Evolutionary conservation across 2,797 vertebrate species (phyloP).

Genomic region (Melanotaenia parkinsoni): DNA sequence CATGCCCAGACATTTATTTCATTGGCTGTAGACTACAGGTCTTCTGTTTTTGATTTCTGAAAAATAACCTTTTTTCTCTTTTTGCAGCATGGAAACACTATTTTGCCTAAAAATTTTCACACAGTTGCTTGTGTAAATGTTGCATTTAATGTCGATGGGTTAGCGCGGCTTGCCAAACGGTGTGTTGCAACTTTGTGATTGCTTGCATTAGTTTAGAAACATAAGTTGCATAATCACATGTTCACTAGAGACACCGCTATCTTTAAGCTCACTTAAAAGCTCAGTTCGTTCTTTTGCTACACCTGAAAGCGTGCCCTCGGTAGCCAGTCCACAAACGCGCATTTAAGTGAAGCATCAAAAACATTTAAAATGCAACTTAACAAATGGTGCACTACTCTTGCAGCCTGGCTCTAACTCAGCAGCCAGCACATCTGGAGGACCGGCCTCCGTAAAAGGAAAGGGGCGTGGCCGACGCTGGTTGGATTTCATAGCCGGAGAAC

Average conservation of each 20-base stretch:
- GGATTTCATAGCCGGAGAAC: conserved; percentile 75
- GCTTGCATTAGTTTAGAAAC: conserved; percentile 32
- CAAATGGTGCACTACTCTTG: background rate
- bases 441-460: conserved; percentile 60
- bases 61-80: background rate
- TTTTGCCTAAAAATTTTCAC: conserved; percentile 14
- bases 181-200: conserved; percentile 25
- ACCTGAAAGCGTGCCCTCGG: background rate
- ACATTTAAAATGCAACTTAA: conserved; percentile 10
- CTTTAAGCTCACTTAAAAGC: conserved; percentile 26
- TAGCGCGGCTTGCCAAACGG: conserved; percentile 3
- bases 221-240: conserved; percentile 37
- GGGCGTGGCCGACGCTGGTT: conserved; percentile 75
- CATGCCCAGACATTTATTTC: background rate
- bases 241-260: conserved; percentile 7
- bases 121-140: conserved; percentile 8
- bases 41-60: background rate
- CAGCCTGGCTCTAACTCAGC: conserved; percentile 10
- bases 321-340: background rate
- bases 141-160: conserved; percentile 4
- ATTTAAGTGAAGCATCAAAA: background rate
- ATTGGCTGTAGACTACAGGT: background rate
- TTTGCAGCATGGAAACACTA: background rate
- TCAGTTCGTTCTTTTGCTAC: conserved; percentile 18
- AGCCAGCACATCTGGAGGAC: conserved; percentile 74